phyloP scores from a whole-genome alignment of 2,113 vertebrate species.

The Corythaeola cristata region DNA sequence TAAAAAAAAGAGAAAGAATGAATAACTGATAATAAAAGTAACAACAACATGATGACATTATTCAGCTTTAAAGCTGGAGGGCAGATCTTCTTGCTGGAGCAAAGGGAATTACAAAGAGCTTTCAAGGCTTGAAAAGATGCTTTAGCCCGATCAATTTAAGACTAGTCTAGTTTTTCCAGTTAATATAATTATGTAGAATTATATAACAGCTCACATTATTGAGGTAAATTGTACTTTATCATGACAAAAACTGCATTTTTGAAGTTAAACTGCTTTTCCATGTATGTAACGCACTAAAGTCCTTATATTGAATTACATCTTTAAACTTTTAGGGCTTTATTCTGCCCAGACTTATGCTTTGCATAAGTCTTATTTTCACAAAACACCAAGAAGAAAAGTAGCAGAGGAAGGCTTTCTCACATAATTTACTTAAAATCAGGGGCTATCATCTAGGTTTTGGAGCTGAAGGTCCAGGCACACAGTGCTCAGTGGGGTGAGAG shows the following conservation, averaged over 20 bases:
- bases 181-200: constrained; percentile 84
- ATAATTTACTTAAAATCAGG: constrained; percentile 41
- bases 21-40: constrained; percentile 62
- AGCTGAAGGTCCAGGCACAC: not conserved
- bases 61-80: constrained; percentile 70
- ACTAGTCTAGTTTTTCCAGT: constrained; percentile 78
- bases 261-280: constrained; percentile 68
- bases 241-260: constrained; percentile 72
- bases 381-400: not conserved
- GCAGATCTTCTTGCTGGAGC: constrained; percentile 74
- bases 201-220: constrained; percentile 76
- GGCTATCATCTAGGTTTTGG: not conserved
- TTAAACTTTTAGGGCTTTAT: constrained; percentile 48
- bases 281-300: constrained; percentile 45
- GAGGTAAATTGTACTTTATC: constrained; percentile 80
- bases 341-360: constrained; percentile 9
- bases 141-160: constrained; percentile 75
- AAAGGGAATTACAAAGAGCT: constrained; percentile 75
- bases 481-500: not conserved
- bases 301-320: constrained; percentile 54
- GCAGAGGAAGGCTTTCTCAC: not conserved
- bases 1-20: not conserved
- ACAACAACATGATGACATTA: constrained; percentile 61
- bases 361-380: not conserved
- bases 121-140: constrained; percentile 75